Evolutionary conservation across 2,113 vertebrate species (phyloP).

Genomic region (Dicentrarchus labrax): DNA sequence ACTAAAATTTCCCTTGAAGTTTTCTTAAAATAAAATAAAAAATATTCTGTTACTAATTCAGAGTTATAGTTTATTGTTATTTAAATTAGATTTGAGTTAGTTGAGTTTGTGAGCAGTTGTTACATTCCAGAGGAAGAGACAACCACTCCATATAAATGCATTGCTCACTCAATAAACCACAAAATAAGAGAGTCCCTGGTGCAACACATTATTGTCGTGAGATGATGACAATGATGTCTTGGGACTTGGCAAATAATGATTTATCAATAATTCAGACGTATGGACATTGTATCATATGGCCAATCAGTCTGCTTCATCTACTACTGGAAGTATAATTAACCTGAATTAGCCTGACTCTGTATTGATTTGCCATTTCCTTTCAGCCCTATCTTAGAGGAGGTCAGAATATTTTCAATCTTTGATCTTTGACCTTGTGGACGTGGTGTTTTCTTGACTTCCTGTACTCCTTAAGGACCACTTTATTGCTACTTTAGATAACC

Average conservation of each 20-base stretch:
- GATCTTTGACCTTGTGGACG: conserved; percentile 29
- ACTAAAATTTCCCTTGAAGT: not conserved
- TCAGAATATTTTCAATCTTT: conserved; percentile 26
- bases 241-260: conserved; percentile 35
- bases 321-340: conserved; percentile 41
- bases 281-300: conserved; percentile 18
- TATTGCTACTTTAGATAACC: not conserved
- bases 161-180: too few relatives aligned
- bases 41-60: not conserved
- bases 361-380: conserved; percentile 47
- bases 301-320: conserved; percentile 15
- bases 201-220: not conserved
- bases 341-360: conserved; percentile 40
- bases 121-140: not conserved
- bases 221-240: conserved; percentile 11
- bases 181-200: not conserved
- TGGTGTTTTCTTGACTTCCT: not conserved
- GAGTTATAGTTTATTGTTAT: not conserved
- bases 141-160: not conserved
- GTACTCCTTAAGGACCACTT: conserved; percentile 9
- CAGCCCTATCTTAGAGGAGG: not conserved
- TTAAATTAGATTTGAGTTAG: not conserved
- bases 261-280: not conserved
- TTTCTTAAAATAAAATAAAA: not conserved
- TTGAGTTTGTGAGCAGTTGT: not conserved